Conservation (phyloP, 2,113 vertebrate genomes). For the Odontophorus gujanensis region DNA sequence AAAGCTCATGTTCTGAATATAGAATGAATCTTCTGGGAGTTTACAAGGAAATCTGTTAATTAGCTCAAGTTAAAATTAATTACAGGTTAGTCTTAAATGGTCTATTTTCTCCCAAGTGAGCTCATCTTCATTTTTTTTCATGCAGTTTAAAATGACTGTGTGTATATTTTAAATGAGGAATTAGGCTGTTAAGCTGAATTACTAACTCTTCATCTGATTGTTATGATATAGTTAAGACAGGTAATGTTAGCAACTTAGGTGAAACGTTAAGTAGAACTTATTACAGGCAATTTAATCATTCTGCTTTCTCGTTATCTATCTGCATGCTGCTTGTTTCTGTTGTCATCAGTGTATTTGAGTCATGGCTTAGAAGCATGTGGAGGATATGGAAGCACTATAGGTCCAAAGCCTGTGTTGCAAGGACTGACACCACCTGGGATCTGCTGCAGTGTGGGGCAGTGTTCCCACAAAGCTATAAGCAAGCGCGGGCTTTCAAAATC, state of each 20-base stretch:
- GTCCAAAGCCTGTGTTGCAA: neutral
- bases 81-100: slow-evolving; percentile 52
- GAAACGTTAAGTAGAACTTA: neutral
- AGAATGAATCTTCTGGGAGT: slow-evolving; percentile 18
- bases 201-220: neutral
- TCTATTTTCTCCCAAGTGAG: slow-evolving; percentile 27
- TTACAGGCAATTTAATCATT: neutral
- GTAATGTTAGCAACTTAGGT: neutral
- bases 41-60: slow-evolving; percentile 49
- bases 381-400: neutral
- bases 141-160: slow-evolving; percentile 13
- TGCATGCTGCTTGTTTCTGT: neutral
- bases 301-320: neutral
- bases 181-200: neutral
- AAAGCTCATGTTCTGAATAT: neutral
- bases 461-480: neutral
- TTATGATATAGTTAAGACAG: neutral
- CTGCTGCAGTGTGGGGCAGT: accelerated
- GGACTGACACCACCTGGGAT: neutral
- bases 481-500: neutral
- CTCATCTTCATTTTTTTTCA: slow-evolving; percentile 1
- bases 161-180: slow-evolving; percentile 18
- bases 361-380: neutral
- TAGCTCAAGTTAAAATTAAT: slow-evolving; percentile 59
- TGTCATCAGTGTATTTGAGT: neutral